Percentiles rank a stretch among this genome's conserved stretches.
These are phyloP conservation scores for Hypsibius dujardini DNA, from an alignment of 1,140 invertebrate species.

Conservation along the genomic window DNA sequence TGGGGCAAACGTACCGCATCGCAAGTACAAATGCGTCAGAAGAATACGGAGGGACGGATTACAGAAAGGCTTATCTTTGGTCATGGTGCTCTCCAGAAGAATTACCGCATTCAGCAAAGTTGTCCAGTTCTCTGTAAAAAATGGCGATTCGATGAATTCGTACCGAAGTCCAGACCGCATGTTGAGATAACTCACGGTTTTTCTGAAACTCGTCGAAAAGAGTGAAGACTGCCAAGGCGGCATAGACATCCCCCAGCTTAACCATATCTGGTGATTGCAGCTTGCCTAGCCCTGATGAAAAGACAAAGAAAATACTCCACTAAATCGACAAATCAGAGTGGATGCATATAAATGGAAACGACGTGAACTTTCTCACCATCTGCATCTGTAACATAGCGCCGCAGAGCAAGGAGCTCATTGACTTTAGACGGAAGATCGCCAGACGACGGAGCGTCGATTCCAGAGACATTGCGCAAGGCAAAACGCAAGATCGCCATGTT, in stretches of 20 bases:
- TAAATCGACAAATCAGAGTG: no score
- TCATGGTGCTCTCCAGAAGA: background rate
- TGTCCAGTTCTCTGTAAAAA: conserved; percentile 6
- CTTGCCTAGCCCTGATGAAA: background rate
- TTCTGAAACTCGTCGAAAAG: background rate
- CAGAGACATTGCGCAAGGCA: no score
- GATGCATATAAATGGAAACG: no score
- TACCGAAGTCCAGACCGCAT: no score
- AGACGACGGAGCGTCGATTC: no score
- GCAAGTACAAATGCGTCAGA: conserved; percentile 2
- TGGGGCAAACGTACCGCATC: background rate
- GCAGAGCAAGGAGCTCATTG: background rate
- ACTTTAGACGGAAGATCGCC: background rate
- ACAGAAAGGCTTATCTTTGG: background rate
- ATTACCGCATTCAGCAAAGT: background rate
- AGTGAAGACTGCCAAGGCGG: background rate
- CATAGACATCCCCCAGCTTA: background rate
- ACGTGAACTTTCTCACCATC: background rate
- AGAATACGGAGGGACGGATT: conserved; percentile 2
- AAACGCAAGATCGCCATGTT: background rate
- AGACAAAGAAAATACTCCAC: no score
- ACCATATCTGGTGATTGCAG: background rate
- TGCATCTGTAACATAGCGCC: background rate
- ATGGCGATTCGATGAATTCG: no score
- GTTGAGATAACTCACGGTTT: background rate